Evolutionary conservation across 2,797 vertebrate genomes (phyloP).

Genomic region (Tachyglossus aculeatus): DNA sequence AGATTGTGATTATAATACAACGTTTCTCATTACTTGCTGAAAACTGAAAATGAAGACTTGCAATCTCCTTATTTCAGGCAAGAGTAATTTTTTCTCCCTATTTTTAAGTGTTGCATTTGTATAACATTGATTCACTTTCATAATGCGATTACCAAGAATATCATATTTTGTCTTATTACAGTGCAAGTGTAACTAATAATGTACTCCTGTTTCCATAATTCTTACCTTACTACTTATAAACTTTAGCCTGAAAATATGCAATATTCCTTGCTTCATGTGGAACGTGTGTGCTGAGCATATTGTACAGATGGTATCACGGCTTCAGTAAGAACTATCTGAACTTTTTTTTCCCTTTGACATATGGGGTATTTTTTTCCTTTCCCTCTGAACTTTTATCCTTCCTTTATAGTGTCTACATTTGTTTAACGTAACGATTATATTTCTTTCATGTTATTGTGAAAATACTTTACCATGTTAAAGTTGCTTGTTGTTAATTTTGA

Average conservation of each 20-base stretch:
- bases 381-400: constrained; percentile 37
- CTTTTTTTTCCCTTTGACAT: constrained; percentile 21
- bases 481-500: constrained; percentile 21
- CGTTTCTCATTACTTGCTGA: no score
- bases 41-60: no score
- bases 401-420: constrained; percentile 19
- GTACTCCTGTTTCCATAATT: accelerated
- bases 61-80: no score
- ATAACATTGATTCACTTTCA: not conserved
- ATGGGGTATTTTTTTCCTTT: constrained; percentile 4
- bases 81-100: no score
- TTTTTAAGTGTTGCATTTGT: not conserved
- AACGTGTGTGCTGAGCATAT: not conserved
- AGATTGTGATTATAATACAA: no score
- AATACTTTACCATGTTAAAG: not conserved
- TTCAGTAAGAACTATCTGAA: not conserved
- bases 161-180: not conserved
- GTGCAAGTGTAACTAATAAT: accelerated
- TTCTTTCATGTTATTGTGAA: constrained; percentile 24
- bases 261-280: accelerated
- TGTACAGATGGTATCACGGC: not conserved
- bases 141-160: not conserved
- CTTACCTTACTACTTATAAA: not conserved
- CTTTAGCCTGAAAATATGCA: not conserved
- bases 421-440: not conserved